Percentiles rank a stretch among this genome's conserved stretches.
Evolutionary conservation across 2,113 vertebrate species (phyloP).

Genomic region (Melanotaenia duboulayi): DNA sequence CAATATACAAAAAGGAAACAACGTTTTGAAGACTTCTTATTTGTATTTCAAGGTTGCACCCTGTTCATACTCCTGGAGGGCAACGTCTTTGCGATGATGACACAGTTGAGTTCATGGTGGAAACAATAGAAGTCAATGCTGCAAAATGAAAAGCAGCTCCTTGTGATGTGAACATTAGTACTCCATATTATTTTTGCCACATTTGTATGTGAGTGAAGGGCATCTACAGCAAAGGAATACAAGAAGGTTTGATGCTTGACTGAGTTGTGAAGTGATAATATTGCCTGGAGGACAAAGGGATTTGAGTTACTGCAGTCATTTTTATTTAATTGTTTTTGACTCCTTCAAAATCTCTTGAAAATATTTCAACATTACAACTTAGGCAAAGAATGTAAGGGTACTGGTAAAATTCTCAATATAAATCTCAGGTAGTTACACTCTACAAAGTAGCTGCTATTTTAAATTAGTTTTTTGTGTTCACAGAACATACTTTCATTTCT

Average conservation of each 20-base stretch:
- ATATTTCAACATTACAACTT: too few relatives aligned
- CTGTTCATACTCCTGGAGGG: conserved; percentile 59
- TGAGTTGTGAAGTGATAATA: conserved; percentile 2
- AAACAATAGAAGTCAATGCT: conserved; percentile 18
- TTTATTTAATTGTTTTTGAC: conserved; percentile 6
- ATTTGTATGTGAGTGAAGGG: conserved; percentile 16
- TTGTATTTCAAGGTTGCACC: conserved; percentile 66
- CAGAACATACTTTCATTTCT: too few relatives aligned
- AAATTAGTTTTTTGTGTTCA: too few relatives aligned
- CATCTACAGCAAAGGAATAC: not conserved
- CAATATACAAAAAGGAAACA: conserved; percentile 32
- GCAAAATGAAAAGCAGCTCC: conserved; percentile 22
- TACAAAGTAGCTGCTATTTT: conserved; percentile 11
- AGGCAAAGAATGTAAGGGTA: too few relatives aligned
- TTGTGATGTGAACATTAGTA: not conserved
- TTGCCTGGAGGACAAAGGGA: too few relatives aligned
- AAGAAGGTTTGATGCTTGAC: not conserved
- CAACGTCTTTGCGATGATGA: conserved; percentile 53
- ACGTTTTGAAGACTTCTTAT: conserved; percentile 59
- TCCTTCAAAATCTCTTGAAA: not conserved
- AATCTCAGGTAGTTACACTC: not conserved
- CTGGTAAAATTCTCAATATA: not conserved
- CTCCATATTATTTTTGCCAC: not conserved
- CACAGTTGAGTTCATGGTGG: conserved; percentile 32
- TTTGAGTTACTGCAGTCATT: conserved; percentile 13